Evolutionary conservation across 53 echinoderm and acorn worm species (phyloP).

Genomic region (Apostichopus leukothele): DNA sequence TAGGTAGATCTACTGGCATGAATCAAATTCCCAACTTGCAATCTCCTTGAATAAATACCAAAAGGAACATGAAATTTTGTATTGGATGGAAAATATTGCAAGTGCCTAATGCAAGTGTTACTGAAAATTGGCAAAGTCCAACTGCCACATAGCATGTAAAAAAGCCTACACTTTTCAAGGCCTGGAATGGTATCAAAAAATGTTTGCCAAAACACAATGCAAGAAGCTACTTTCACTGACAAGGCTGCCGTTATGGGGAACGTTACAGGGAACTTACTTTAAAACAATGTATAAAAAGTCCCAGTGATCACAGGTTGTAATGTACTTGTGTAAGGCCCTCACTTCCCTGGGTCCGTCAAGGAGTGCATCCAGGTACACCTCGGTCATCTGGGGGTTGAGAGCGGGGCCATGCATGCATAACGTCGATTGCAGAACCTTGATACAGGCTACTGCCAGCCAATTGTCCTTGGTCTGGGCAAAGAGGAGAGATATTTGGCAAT

Average conservation of each 20-base stretch:
- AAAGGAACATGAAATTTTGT: too few relatives aligned
- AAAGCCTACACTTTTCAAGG: neutral
- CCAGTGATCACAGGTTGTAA: constrained; percentile 56
- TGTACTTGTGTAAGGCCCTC: constrained; percentile 45
- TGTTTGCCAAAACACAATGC: neutral
- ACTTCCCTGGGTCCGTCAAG: constrained; percentile 24
- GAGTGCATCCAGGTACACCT: constrained; percentile 76
- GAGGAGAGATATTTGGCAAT: too few relatives aligned
- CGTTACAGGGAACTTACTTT: constrained; percentile 54
- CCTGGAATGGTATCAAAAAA: neutral
- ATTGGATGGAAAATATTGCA: too few relatives aligned
- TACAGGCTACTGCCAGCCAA: constrained; percentile 9
- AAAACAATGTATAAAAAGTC: constrained; percentile 72
- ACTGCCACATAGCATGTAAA: too few relatives aligned
- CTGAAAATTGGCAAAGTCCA: too few relatives aligned
- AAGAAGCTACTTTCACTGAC: too few relatives aligned
- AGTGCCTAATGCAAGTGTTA: too few relatives aligned
- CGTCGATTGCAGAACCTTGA: constrained; percentile 63
- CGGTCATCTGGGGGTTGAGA: constrained; percentile 44
- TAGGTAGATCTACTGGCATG: too few relatives aligned
- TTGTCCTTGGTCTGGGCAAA: constrained; percentile 9
- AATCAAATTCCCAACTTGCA: too few relatives aligned
- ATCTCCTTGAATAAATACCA: too few relatives aligned
- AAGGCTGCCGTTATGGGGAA: neutral
- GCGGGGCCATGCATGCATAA: constrained; percentile 81